These are phyloP conservation scores for Alitta virens DNA, from an alignment of 2,888 invertebrate species.

Conservation along the genomic window DNA sequence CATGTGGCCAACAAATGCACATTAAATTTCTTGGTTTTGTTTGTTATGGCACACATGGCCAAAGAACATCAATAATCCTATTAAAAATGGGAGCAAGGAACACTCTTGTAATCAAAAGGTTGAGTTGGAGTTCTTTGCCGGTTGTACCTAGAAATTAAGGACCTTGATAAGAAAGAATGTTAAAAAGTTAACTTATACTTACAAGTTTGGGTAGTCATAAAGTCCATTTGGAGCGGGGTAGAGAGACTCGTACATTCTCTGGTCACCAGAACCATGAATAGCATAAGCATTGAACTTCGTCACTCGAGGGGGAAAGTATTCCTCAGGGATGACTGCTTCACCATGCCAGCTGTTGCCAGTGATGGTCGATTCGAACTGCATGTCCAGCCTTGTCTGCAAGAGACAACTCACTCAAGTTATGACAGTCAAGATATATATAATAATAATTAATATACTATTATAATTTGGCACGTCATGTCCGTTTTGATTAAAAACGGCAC, in stretches of 20 bases:
- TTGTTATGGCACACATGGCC: too few relatives aligned
- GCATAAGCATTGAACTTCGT: constrained; percentile 61
- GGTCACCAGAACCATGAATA: constrained; percentile 58
- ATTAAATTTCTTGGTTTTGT: too few relatives aligned
- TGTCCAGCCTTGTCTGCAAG: constrained; percentile 49
- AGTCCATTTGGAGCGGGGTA: constrained; percentile 56
- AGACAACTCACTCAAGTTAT: neutral
- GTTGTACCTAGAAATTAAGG: too few relatives aligned
- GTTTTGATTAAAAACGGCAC: too few relatives aligned
- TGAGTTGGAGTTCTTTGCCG: too few relatives aligned
- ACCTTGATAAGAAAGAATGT: too few relatives aligned
- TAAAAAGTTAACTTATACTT: too few relatives aligned
- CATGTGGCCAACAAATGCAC: too few relatives aligned
- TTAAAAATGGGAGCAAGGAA: too few relatives aligned
- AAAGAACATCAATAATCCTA: too few relatives aligned
- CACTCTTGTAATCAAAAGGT: too few relatives aligned
- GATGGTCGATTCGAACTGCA: constrained; percentile 39
- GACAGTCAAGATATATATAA: neutral
- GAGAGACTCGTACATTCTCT: constrained; percentile 58
- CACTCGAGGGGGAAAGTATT: constrained; percentile 59
- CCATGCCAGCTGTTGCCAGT: constrained; percentile 55
- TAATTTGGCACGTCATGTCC: neutral
- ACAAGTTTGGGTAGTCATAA: constrained; percentile 58
- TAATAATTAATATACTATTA: neutral
- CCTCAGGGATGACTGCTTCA: constrained; percentile 56